Evolutionary conservation across 2,113 vertebrate genomes (phyloP).

Genomic region (Sapayoa aenigma): DNA sequence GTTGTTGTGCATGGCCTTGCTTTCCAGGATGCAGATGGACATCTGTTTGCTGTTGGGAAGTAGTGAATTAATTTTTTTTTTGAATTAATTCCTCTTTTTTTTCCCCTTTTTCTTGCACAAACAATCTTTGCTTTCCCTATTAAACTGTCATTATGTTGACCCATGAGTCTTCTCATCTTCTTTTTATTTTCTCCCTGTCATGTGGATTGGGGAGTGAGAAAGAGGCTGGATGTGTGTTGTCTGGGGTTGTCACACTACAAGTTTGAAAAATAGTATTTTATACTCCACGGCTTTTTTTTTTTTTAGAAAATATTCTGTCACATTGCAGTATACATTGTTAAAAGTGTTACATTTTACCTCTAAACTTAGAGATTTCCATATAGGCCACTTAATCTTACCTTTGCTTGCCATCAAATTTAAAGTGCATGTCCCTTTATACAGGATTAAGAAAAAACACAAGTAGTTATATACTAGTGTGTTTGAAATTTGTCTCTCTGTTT

Average conservation of each 20-base stretch:
- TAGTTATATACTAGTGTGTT: background rate
- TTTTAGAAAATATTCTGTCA: background rate
- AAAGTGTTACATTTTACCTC: background rate
- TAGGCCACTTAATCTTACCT: background rate
- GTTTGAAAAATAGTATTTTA: background rate
- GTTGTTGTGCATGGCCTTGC: background rate
- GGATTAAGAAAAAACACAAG: background rate
- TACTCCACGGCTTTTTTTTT: background rate
- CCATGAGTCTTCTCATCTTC: background rate
- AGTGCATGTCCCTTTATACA: background rate
- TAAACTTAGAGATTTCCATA: background rate
- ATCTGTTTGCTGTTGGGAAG: background rate
- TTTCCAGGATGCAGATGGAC: background rate
- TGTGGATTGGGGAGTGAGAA: background rate
- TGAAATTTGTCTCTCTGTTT: background rate
- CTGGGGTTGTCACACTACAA: background rate
- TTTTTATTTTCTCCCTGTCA: background rate
- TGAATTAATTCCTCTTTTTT: background rate
- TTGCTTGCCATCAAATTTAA: background rate
- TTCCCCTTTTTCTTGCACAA: background rate
- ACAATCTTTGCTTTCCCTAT: background rate
- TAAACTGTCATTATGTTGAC: background rate
- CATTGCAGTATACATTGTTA: background rate
- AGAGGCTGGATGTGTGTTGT: background rate
- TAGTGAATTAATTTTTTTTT: background rate